Evolutionary conservation across 2,113 vertebrate species (phyloP).

Genomic region (Nibea albiflora): DNA sequence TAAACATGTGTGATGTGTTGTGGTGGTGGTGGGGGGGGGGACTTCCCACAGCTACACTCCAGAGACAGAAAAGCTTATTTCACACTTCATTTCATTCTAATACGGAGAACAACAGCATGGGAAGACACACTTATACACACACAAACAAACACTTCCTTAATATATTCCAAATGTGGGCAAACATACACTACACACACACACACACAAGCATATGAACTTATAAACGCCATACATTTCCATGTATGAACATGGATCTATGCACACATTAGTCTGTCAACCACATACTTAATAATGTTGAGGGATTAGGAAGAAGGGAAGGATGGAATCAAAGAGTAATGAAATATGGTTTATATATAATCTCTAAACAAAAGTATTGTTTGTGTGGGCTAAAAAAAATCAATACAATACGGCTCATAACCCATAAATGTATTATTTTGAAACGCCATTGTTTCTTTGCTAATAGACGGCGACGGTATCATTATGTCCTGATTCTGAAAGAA

Average conservation of each 20-base stretch:
- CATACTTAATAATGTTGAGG: not conserved
- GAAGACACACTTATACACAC: conserved; percentile 29
- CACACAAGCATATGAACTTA: not conserved
- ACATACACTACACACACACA: conserved; percentile 53
- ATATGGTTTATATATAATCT: conserved; percentile 14
- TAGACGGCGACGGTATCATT: not conserved
- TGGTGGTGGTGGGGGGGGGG: conserved; percentile 53
- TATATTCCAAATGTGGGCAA: conserved; percentile 39
- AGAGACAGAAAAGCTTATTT: conserved; percentile 85
- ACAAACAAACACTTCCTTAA: conserved; percentile 46
- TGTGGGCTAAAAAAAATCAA: conserved; percentile 26
- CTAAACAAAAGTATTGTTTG: conserved; percentile 28
- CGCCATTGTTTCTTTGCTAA: conserved; percentile 9
- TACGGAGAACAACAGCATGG: conserved; percentile 75
- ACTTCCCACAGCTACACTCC: conserved; percentile 77
- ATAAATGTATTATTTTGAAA: conserved; percentile 26
- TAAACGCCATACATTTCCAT: conserved; percentile 14
- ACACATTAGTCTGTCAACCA: conserved; percentile 22
- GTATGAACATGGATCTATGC: conserved; percentile 7
- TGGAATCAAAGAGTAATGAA: not conserved
- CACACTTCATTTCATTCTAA: conserved; percentile 86
- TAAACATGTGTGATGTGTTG: conserved; percentile 68
- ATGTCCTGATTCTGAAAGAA: not conserved
- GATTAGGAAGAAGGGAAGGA: not conserved
- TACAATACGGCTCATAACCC: conserved; percentile 12